Base-by-base conservation (phyloP, 2,797 vertebrate species). In the Sphenopsis melanotis region DNA sequence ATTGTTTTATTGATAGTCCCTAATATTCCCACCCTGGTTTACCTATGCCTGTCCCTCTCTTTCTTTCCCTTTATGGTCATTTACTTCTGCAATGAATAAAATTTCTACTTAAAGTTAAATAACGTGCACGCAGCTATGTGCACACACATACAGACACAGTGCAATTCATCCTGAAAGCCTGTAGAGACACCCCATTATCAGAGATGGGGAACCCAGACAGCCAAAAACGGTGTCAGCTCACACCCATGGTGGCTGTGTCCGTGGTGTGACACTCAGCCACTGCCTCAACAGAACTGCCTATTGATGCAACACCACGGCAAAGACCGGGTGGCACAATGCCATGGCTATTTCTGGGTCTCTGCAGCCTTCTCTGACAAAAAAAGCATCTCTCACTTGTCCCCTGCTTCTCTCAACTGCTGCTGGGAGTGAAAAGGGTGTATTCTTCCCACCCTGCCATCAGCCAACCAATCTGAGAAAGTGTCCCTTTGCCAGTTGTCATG, bases 281-380 rank as follows among this genome's bases (percentile, higher is more conserved):
- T 29, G 3, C 2, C 49, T 36, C 77, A 32, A 19, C 26, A 63
- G 34, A 41, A 1, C 34, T 8, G 52, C 8, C 0, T 21, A 19
- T 26, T 47, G 87, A 83, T 77, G 65, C 65, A 69, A 68, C 20
- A 3, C 19, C 9, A 0, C 19, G 77, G 47, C 87, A 78, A 59
- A 91, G 84, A 41, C 50, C 60, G 0, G 0, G 75, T 20, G 72
- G 91, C 81, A 66, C 60, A 17, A 27, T 6, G 87, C 94, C 76
- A 36, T 16, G 32, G 75, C 88, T 97, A 87, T 92, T 96, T 85
- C 78, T 87, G 80, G 52, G 52, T n/a, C 57, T 65, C 56, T 55
- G 86, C 79, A 64, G 34, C 36, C 76, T 52, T 61, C 63, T 92
- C 46, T 57, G 82, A 57, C 50, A 63, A 36, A 93, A 83, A 84